Evolutionary conservation across 2,797 vertebrate species (phyloP).

Genomic region (Danio aesculapii): DNA sequence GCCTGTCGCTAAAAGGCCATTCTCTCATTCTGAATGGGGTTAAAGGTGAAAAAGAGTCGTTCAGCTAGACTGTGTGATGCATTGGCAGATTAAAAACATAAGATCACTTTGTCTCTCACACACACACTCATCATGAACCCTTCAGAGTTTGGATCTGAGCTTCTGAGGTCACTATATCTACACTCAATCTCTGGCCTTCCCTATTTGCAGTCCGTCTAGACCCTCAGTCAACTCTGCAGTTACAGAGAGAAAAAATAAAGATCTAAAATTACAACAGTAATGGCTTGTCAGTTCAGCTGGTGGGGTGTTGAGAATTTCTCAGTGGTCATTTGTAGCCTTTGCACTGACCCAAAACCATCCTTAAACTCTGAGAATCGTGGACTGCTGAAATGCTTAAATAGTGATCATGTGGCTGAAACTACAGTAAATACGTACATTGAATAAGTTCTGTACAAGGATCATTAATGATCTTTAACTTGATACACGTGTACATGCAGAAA

Average conservation of each 20-base stretch:
- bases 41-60: conserved; percentile 8
- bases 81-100: conserved; percentile 7
- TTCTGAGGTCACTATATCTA: conserved; percentile 1
- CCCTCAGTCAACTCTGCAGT: conserved; percentile 40
- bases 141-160: background rate
- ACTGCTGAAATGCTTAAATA: conserved; percentile 6
- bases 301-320: conserved; percentile 24
- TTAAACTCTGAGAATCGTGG: background rate
- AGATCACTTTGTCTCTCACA: background rate
- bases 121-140: background rate
- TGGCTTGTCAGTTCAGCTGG: conserved; percentile 23
- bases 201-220: conserved; percentile 75
- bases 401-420: conserved; percentile 16
- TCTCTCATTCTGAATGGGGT: background rate
- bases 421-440: conserved; percentile 21
- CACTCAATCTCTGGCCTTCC: conserved; percentile 44
- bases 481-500: conserved; percentile 7
- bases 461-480: conserved; percentile 7
- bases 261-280: conserved; percentile 27
- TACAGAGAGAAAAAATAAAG: background rate
- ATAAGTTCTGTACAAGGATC: conserved; percentile 10
- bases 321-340: conserved; percentile 24
- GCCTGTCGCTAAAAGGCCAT: conserved; percentile 65
- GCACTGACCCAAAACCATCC: conserved; percentile 15
- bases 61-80: background rate